phyloP scores from a whole-genome alignment of 2,797 vertebrate genomes.

The Aphelocoma californica region DNA sequence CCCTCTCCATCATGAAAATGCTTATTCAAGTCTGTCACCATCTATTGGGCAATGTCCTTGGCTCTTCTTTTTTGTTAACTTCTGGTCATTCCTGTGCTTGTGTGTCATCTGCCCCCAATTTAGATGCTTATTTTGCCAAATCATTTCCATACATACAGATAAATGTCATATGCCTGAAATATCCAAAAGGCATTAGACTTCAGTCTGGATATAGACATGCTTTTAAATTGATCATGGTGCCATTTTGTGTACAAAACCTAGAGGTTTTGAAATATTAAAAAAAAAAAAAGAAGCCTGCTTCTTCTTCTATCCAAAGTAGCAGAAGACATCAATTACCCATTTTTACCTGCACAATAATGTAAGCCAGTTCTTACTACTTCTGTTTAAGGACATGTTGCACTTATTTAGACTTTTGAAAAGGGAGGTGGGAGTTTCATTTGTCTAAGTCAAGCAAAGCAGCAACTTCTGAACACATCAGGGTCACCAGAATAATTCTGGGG shows the following conservation, averaged over 20 bases:
- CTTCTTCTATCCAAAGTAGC: not conserved
- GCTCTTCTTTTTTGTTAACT: not conserved
- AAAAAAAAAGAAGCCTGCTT: not conserved
- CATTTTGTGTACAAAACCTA: not conserved
- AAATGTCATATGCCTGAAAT: not conserved
- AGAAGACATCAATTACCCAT: not conserved
- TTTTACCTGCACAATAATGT: not conserved
- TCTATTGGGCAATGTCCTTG: not conserved
- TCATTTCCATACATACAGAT: not conserved
- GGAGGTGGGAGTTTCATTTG: not conserved
- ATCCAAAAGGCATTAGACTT: not conserved
- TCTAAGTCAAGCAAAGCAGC: not conserved
- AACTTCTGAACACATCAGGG: not conserved
- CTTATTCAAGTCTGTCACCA: not conserved
- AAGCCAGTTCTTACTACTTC: not conserved
- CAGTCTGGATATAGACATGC: rapidly evolving
- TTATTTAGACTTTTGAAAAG: not conserved
- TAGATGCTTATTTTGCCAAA: not conserved
- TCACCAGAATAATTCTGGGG: not conserved
- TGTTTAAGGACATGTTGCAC: not conserved
- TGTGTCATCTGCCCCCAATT: not conserved
- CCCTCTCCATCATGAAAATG: not conserved
- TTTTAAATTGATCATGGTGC: not conserved
- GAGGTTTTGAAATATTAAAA: not conserved
- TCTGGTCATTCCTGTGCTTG: not conserved